phyloP scores from a whole-genome alignment of 2,888 invertebrate species.

The Hartigia nigra region DNA sequence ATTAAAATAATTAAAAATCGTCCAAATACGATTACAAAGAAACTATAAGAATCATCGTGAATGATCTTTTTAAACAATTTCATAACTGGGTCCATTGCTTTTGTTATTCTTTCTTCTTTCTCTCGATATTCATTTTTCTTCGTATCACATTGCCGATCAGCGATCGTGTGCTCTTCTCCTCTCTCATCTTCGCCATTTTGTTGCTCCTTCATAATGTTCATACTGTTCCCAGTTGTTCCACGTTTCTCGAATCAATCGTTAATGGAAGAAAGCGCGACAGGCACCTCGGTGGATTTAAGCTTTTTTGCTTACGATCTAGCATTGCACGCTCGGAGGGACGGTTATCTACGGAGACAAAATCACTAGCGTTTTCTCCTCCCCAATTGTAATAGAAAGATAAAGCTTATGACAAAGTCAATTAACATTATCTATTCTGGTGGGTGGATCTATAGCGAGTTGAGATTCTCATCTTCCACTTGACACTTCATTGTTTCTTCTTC shows the following conservation, averaged over 20 bases:
- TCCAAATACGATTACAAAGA: neutral
- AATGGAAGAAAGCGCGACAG: slow-evolving; percentile 7
- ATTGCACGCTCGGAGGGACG: slow-evolving; percentile 38
- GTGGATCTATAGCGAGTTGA: neutral
- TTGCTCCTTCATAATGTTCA: neutral
- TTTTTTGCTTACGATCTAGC: slow-evolving; percentile 37
- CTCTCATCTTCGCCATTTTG: neutral
- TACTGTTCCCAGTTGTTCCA: neutral
- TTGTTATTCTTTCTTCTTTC: slow-evolving; percentile 17
- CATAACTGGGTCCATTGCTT: slow-evolving; percentile 12
- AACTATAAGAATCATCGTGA: neutral
- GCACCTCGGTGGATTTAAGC: neutral
- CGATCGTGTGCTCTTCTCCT: neutral
- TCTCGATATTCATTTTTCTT: neutral
- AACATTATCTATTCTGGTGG: neutral
- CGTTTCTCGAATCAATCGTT: neutral
- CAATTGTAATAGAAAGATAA: neutral
- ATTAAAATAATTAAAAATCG: neutral
- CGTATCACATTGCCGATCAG: neutral
- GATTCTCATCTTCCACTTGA: neutral
- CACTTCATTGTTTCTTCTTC: neutral
- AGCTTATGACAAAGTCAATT: neutral
- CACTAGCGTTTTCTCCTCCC: neutral
- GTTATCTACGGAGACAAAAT: neutral
- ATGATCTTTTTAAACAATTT: neutral